Evolutionary conservation across 64 coral and sea anemone genomes (phyloP).

Genomic region (Platygyra sinensis): DNA sequence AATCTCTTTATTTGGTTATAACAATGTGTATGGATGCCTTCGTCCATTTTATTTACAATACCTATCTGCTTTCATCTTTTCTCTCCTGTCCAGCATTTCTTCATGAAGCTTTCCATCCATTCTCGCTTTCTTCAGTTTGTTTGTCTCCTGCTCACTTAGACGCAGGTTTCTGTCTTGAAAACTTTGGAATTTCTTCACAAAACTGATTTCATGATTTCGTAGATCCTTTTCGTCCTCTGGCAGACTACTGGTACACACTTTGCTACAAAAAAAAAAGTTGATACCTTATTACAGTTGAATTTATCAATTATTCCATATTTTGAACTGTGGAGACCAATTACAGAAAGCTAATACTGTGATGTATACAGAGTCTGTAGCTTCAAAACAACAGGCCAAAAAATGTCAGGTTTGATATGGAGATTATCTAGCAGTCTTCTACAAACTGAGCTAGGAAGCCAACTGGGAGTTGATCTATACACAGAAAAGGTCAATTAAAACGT

Average conservation of each 20-base stretch:
- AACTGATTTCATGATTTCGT: slow-evolving; percentile 90
- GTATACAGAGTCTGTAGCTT: too few relatives aligned
- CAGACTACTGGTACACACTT: slow-evolving; percentile 61
- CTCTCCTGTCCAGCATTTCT: slow-evolving; percentile 90
- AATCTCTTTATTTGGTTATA: not conserved
- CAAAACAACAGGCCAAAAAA: too few relatives aligned
- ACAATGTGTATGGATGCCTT: not conserved
- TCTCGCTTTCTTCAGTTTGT: slow-evolving; percentile 81
- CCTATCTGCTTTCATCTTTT: slow-evolving; percentile 99
- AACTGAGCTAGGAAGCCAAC: too few relatives aligned
- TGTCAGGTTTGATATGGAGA: too few relatives aligned
- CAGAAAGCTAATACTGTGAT: too few relatives aligned
- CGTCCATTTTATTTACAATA: slow-evolving; percentile 85
- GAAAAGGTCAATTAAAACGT: too few relatives aligned
- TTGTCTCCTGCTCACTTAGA: slow-evolving; percentile 73
- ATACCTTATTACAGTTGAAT: too few relatives aligned
- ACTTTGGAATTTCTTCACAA: slow-evolving; percentile 99
- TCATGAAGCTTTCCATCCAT: slow-evolving; percentile 86
- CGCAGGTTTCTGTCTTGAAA: slow-evolving; percentile 94
- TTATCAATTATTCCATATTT: too few relatives aligned
- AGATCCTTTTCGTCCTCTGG: slow-evolving; percentile 78
- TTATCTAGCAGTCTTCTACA: too few relatives aligned
- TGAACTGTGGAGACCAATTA: too few relatives aligned
- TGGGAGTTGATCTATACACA: too few relatives aligned
- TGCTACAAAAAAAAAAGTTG: slow-evolving; percentile 53